These are phyloP conservation scores for Epizoanthus scotinus DNA, from an alignment of 92 coral and sea anemone genomes.

Conservation along the genomic window DNA sequence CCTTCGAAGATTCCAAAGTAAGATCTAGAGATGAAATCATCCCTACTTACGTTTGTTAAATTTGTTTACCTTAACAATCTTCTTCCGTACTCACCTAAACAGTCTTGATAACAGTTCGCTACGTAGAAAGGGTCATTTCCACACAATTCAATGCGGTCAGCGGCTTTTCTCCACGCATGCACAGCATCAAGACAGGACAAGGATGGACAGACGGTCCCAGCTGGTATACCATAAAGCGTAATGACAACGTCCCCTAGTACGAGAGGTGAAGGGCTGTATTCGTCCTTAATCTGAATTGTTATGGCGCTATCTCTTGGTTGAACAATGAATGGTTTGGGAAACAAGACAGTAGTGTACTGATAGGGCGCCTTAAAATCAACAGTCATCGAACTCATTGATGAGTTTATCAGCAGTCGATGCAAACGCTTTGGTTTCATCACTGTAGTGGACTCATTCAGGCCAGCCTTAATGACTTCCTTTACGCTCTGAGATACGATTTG, in stretches of 20 bases:
- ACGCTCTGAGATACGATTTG: background rate
- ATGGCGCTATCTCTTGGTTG: constrained; percentile 24
- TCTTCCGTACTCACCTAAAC: constrained; percentile 12
- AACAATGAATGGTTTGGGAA: constrained; percentile 15
- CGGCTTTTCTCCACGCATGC: constrained; percentile 19
- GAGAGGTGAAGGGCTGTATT: background rate
- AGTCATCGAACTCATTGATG: background rate
- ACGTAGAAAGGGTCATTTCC: constrained; percentile 13
- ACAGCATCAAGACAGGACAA: background rate
- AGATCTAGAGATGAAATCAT: no score
- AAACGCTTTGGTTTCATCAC: background rate
- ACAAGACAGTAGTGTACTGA: constrained; percentile 6
- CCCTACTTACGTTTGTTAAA: no score
- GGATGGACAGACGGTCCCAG: background rate
- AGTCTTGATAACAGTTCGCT: constrained; percentile 18
- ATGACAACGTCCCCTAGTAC: background rate
- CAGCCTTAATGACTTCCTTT: constrained; percentile 15
- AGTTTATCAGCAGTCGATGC: constrained; percentile 4
- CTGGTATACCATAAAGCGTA: constrained; percentile 19
- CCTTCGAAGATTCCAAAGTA: no score
- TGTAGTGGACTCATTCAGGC: background rate
- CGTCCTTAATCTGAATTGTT: constrained; percentile 6
- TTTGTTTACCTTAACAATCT: no score
- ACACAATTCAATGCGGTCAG: background rate
- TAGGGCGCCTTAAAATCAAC: background rate